Evolutionary conservation across 2,888 invertebrate species (phyloP).

Genomic region (Bombyx huttoni): DNA sequence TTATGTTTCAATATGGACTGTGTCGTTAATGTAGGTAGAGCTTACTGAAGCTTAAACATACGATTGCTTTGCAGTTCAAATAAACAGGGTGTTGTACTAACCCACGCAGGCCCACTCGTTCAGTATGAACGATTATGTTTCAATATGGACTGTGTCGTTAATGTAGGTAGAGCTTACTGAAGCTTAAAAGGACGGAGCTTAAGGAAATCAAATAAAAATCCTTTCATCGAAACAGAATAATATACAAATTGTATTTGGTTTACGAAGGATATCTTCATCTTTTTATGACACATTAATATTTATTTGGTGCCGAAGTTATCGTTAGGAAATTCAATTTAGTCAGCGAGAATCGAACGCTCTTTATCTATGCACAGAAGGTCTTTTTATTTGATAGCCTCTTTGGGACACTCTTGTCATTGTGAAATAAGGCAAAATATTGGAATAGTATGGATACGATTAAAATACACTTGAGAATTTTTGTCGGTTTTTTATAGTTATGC

Average conservation of each 20-base stretch:
- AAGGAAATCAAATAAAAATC: neutral
- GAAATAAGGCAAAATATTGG: conserved; percentile 35
- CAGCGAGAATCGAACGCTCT: conserved; percentile 57
- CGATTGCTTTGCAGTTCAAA: too few relatives aligned
- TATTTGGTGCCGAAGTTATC: conserved; percentile 48
- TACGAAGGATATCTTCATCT: conserved; percentile 23
- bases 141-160: too few relatives aligned
- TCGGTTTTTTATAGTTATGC: neutral
- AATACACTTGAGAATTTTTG: neutral
- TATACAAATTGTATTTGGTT: conserved; percentile 8
- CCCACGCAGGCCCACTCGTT: too few relatives aligned
- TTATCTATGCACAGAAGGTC: conserved; percentile 70
- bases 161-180: too few relatives aligned
- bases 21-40: too few relatives aligned
- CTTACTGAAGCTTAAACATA: too few relatives aligned
- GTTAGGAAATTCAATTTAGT: conserved; percentile 64
- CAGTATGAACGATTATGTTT: too few relatives aligned
- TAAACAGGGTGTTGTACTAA: too few relatives aligned
- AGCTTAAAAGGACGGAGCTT: too few relatives aligned
- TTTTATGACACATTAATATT: conserved; percentile 37
- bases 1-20: too few relatives aligned
- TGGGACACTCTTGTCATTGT: conserved; percentile 45
- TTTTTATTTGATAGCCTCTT: conserved; percentile 65
- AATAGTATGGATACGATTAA: conserved; percentile 19
- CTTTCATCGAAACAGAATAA: neutral